Conservation (phyloP, 35 echinoderm and acorn worm genomes). For the Holothuria glaberrima region DNA sequence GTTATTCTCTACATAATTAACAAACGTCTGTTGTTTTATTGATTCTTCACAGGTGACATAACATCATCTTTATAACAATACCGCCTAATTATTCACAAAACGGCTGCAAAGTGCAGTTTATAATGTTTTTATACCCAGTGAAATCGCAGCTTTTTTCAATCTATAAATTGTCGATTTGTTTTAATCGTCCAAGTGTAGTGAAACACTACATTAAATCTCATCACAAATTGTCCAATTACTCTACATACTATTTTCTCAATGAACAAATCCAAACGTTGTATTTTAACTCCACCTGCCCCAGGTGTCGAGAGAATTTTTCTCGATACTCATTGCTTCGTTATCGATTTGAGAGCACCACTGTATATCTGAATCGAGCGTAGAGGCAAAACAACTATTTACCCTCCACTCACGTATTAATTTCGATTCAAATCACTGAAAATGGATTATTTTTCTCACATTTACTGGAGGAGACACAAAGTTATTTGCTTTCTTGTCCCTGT, state of each 20-base stretch:
- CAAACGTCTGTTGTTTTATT: too few species aligned
- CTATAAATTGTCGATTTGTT: too few species aligned
- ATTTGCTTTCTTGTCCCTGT: constrained; percentile 27
- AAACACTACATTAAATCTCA: neutral
- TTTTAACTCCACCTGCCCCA: constrained; percentile 20
- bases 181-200: too few species aligned
- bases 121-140: too few species aligned
- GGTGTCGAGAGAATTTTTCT: constrained; percentile 16
- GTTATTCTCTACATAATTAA: too few species aligned
- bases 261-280: constrained; percentile 24
- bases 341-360: neutral
- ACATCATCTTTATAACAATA: too few species aligned
- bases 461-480: constrained; percentile 35
- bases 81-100: too few species aligned
- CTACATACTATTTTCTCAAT: constrained; percentile 27
- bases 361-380: too few species aligned
- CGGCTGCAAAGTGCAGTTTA: too few species aligned
- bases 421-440: constrained; percentile 49
- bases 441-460: constrained; percentile 52
- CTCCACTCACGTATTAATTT: constrained; percentile 46
- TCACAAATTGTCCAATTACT: constrained; percentile 49
- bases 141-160: too few species aligned
- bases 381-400: constrained; percentile 10
- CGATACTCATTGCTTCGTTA: neutral
- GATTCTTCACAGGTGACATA: too few species aligned